These are phyloP conservation scores for Rhincodon typus DNA, from an alignment of 2,797 vertebrate genomes.

Conservation along the genomic window DNA sequence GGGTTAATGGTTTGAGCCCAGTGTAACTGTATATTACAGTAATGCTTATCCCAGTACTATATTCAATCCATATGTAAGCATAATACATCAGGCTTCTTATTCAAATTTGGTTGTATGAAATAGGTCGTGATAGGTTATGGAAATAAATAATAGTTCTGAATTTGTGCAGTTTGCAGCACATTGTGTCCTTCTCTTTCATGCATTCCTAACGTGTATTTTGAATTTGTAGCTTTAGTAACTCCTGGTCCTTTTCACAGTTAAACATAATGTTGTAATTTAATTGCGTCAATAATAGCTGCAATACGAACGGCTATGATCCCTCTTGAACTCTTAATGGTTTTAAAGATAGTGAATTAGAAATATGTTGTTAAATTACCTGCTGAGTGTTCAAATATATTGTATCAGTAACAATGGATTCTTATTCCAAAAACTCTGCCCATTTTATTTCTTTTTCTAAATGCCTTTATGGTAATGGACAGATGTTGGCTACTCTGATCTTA, in stretches of 20 bases:
- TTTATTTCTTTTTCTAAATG: not conserved
- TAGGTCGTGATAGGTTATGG: not conserved
- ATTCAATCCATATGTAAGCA: not conserved
- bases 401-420: not conserved
- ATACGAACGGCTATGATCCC: not conserved
- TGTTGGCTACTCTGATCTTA: not conserved
- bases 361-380: not conserved
- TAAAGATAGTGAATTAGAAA: not conserved
- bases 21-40: not conserved
- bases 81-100: not conserved
- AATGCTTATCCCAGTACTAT: not conserved
- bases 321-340: not conserved
- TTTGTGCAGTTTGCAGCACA: slow-evolving; percentile 39
- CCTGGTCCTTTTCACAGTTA: not conserved
- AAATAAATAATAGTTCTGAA: slow-evolving; percentile 27
- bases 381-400: not conserved
- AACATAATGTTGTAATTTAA: not conserved
- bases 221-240: not conserved
- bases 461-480: not conserved
- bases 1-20: not conserved
- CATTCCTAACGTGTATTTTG: not conserved
- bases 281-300: not conserved
- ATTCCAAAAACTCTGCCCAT: no score
- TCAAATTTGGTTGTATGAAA: slow-evolving; percentile 38
- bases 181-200: slow-evolving; percentile 34